Base-by-base conservation (phyloP, 1,140 invertebrate genomes). In the Manduca sexta region DNA sequence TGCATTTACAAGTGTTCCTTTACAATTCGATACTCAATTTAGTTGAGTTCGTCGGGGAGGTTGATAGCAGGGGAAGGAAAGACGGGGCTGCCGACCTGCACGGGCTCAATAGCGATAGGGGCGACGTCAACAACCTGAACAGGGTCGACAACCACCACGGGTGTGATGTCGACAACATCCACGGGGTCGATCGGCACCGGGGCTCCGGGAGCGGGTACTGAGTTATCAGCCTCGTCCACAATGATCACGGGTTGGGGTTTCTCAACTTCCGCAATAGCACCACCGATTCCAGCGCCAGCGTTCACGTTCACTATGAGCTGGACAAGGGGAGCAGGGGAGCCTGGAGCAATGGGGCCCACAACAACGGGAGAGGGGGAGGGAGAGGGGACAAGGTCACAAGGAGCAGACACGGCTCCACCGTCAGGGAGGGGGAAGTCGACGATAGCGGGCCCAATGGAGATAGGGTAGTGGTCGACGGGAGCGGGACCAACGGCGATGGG, bases 381-480 rank as follows among this genome's bases (percentile, higher is more conserved):
- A 17, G 57, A 3, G 30, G 47, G 47, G 34, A 17, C 14, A 3
- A 15, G 18, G n/a, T 12, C 18, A 11, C 18, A 34, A 15, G 42
- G 42, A 8, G 41, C 41, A 12, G 26, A 15, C 29, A 45, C 26
- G 12, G 40, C 41, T 15, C 21, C 37, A 26, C 29, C 43, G 17
- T 34, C 44, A 3, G 50, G 45, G 8, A 47, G 12, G 26, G 40
- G 51, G 43, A 39, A 18, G 15, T 52, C 40, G n/a, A 54, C 14
- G 4, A 56, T 41, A 0, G 42, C 54, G 15, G 62, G 54, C 16
- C 58, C 56, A 10, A 61, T 45, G 1, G 45, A 30, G 39, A 57
- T 55, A 16, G 52, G 54, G 7, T 56, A 30, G 46, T 46, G 8
- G 41, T 80, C 77, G 41, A 78, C 35, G 49, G 76, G 68, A 1